phyloP scores from a whole-genome alignment of 2,888 invertebrate species.

The Drosophila greeni region DNA sequence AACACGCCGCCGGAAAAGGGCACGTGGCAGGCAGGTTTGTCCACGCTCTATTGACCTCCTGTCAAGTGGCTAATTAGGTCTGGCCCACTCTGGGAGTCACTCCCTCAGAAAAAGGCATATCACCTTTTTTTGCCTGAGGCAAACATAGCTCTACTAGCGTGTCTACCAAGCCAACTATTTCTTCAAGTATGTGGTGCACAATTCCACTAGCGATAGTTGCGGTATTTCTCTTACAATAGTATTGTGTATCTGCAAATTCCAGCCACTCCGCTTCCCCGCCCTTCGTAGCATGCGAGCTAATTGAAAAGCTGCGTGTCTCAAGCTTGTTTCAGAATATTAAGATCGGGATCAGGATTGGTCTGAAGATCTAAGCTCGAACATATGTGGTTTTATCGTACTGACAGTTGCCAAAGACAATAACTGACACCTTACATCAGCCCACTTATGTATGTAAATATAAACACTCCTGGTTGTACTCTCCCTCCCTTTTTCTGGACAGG shows the following conservation, averaged over 20 bases:
- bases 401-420: slow-evolving; percentile 62
- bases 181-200: background rate
- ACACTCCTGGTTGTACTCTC: background rate
- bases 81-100: background rate
- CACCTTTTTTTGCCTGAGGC: background rate
- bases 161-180: background rate
- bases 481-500: slow-evolving; percentile 1
- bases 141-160: background rate
- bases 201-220: background rate
- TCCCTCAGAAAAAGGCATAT: background rate
- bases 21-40: slow-evolving; percentile 21
- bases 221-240: background rate
- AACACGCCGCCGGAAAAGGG: slow-evolving; percentile 21
- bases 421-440: slow-evolving; percentile 63
- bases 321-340: background rate
- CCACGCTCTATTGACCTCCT: slow-evolving; percentile 20
- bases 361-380: background rate
- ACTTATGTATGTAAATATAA: slow-evolving; percentile 27
- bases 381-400: slow-evolving; percentile 63
- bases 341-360: background rate
- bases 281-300: slow-evolving; percentile 20
- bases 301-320: slow-evolving; percentile 30
- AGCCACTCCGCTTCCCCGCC: slow-evolving; percentile 34
- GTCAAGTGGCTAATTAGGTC: slow-evolving; percentile 29
- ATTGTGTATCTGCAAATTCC: slow-evolving; percentile 51